Evolutionary conservation across 2,113 vertebrate genomes (phyloP).

Genomic region (Xenopus borealis): DNA sequence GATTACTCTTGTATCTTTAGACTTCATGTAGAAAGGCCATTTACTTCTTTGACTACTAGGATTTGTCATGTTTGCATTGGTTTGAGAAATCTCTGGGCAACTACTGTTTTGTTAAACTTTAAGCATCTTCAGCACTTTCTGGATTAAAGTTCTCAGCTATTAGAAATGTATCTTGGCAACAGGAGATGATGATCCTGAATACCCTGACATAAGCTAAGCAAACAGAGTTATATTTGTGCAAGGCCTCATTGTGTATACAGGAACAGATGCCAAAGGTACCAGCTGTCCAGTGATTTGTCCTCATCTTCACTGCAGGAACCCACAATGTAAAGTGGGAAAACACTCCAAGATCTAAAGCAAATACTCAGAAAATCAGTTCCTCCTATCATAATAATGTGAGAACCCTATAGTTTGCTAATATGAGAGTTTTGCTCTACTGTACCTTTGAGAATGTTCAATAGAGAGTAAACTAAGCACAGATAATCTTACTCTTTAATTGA

Average conservation of each 20-base stretch:
- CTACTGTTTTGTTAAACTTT: background rate
- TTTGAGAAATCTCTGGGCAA: no score
- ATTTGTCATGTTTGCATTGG: no score
- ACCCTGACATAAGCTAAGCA: background rate
- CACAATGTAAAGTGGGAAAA: background rate
- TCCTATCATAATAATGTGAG: no score
- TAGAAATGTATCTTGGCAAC: slow-evolving; percentile 14
- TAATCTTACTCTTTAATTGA: no score
- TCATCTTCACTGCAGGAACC: background rate
- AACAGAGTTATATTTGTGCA: background rate
- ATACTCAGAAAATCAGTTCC: no score
- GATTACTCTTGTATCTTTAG: no score
- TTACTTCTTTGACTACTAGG: no score
- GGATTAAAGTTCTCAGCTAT: background rate
- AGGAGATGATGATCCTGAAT: slow-evolving; percentile 1
- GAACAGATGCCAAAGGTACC: slow-evolving; percentile 1
- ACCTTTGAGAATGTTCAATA: no score
- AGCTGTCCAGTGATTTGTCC: background rate
- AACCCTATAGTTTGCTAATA: no score
- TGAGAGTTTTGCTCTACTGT: no score
- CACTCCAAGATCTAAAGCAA: background rate
- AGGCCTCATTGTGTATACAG: background rate
- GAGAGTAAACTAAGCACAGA: no score
- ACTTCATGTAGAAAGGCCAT: no score
- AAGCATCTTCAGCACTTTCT: background rate